Evolutionary conservation across 2,888 invertebrate genomes (phyloP).

Genomic region (Sisyra terminalis): DNA sequence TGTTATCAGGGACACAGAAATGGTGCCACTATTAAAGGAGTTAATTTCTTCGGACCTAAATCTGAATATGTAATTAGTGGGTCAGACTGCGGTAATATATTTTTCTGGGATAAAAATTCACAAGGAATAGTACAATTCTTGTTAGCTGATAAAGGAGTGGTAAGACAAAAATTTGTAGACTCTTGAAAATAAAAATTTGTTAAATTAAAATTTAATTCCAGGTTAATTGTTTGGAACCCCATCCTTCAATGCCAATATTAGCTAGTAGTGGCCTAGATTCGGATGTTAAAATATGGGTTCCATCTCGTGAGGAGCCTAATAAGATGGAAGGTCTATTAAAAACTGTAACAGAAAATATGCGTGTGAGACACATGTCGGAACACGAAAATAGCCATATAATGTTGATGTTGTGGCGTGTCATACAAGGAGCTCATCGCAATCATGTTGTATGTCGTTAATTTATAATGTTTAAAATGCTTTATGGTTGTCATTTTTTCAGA

Average conservation of each 20-base stretch:
- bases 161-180: conserved; percentile 28
- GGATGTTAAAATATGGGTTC: conserved; percentile 88
- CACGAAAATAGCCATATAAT: conserved; percentile 21
- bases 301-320: conserved; percentile 42
- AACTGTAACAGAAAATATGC: conserved; percentile 19
- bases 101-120: conserved; percentile 78
- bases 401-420: conserved; percentile 24
- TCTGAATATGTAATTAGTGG: conserved; percentile 87
- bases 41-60: conserved; percentile 82
- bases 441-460: neutral
- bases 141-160: conserved; percentile 71
- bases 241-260: conserved; percentile 71
- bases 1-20: conserved; percentile 45
- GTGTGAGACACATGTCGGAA: conserved; percentile 9
- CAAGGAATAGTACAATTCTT: conserved; percentile 83
- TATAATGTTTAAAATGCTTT: neutral
- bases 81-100: conserved; percentile 80
- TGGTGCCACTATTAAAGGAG: conserved; percentile 70
- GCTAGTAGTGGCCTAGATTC: conserved; percentile 86
- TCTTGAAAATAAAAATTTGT: conserved; percentile 9
- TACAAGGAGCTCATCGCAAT: neutral
- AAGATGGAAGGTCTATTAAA: conserved; percentile 34
- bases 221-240: conserved; percentile 86
- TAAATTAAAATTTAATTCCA: conserved; percentile 23
- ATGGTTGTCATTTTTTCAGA: neutral